A percentile compares a stretch with the other conserved stretches of the same genome.
Conservation (phyloP, 2,113 vertebrate species). For the Hyaena hyaena region DNA sequence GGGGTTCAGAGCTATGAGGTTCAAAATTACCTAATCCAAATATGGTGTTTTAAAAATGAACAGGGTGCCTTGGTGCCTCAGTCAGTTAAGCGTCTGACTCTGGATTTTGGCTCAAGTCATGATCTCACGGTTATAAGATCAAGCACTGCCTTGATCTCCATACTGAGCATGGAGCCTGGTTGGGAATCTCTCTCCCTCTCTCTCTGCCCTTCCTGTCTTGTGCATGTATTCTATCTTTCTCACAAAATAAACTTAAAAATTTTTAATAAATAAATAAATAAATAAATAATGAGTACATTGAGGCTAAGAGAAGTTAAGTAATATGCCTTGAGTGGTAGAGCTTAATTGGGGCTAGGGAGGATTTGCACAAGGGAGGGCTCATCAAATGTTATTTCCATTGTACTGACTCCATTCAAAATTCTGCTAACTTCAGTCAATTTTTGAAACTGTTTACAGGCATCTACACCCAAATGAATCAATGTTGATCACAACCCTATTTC, state of each 20-base stretch:
- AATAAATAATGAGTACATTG: neutral
- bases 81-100: neutral
- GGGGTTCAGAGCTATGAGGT: neutral
- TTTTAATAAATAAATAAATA: neutral
- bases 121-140: neutral
- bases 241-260: neutral
- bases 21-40: neutral
- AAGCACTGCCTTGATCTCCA: neutral
- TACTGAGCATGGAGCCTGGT: neutral
- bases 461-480: neutral
- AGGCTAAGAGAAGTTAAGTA: neutral
- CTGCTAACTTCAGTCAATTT: neutral
- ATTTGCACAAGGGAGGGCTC: neutral
- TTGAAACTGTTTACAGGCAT: neutral
- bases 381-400: neutral
- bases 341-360: neutral
- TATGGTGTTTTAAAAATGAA: neutral
- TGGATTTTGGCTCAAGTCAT: neutral
- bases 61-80: neutral
- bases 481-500: neutral
- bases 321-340: neutral
- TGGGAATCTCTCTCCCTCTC: neutral
- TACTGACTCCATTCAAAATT: neutral
- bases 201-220: neutral
- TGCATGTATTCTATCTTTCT: neutral